Evolutionary conservation across 2,113 vertebrate genomes (phyloP).

Genomic region (Neomonachus schauinslandi): DNA sequence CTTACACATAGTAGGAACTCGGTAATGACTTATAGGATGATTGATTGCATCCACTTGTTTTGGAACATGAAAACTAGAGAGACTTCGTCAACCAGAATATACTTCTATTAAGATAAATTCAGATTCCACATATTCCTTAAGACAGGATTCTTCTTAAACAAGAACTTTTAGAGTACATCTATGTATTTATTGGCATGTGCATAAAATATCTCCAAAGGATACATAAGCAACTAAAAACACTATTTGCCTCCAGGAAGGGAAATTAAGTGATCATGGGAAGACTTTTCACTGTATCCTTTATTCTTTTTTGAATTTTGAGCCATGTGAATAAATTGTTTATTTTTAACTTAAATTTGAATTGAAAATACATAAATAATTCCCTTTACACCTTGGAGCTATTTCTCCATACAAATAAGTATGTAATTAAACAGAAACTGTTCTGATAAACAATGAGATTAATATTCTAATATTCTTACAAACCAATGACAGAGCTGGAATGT

Average conservation of each 20-base stretch:
- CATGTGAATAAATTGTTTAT: background rate
- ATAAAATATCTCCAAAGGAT: background rate
- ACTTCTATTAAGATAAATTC: background rate
- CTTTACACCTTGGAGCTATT: background rate
- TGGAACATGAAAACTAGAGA: conserved; percentile 19
- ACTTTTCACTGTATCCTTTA: background rate
- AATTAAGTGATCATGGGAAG: background rate
- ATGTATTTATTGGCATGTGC: background rate
- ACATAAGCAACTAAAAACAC: background rate
- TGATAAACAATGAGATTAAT: background rate
- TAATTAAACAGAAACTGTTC: background rate
- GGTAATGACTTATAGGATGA: background rate
- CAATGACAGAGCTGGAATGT: background rate
- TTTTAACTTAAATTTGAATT: background rate
- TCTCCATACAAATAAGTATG: background rate
- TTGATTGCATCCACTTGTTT: background rate
- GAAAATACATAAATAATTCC: background rate
- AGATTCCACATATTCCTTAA: background rate
- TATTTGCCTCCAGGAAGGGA: background rate
- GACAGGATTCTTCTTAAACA: conserved; percentile 1
- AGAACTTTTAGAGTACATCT: background rate
- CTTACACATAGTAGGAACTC: background rate
- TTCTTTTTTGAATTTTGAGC: background rate
- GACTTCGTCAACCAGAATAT: background rate
- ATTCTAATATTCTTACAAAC: background rate